Evolutionary conservation across 2,113 vertebrate species (phyloP).

Genomic region (Perognathus longimembris): DNA sequence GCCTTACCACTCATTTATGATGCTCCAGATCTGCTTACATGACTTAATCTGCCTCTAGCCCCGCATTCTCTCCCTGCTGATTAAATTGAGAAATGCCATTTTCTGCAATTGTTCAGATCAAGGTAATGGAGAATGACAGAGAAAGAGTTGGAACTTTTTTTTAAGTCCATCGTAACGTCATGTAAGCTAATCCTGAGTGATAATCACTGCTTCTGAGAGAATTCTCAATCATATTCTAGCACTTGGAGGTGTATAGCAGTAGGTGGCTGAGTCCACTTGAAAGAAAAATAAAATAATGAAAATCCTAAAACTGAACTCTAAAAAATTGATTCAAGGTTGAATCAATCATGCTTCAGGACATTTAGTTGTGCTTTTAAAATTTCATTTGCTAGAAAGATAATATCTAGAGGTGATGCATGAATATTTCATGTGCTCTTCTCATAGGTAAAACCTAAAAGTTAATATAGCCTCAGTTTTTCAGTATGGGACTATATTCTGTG

Average conservation of each 20-base stretch:
- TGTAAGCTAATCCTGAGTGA: conserved; percentile 35
- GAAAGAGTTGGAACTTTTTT: conserved; percentile 32
- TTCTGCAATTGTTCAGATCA: conserved; percentile 35
- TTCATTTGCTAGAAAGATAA: conserved; percentile 13
- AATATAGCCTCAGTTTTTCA: background rate
- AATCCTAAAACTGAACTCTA: conserved; percentile 39
- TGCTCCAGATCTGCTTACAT: conserved; percentile 37
- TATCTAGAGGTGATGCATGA: background rate
- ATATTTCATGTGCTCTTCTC: conserved; percentile 23
- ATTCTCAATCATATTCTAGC: conserved; percentile 29
- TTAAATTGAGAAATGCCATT: conserved; percentile 50
- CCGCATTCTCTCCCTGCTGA: conserved; percentile 7
- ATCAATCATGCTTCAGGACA: background rate
- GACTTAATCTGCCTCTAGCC: conserved; percentile 37
- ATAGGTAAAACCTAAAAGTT: conserved; percentile 30
- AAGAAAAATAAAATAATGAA: conserved; percentile 57
- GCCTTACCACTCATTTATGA: background rate
- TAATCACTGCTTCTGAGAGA: conserved; percentile 1
- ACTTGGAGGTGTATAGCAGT: conserved; percentile 10
- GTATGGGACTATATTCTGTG: background rate
- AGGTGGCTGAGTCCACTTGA: background rate
- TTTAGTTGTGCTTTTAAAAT: conserved; percentile 40
- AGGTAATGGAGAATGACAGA: background rate
- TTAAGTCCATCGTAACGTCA: conserved; percentile 31
- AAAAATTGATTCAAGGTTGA: conserved; percentile 29